These are phyloP conservation scores for Sula dactylatra DNA, from an alignment of 2,113 vertebrate genomes.

Conservation along the genomic window DNA sequence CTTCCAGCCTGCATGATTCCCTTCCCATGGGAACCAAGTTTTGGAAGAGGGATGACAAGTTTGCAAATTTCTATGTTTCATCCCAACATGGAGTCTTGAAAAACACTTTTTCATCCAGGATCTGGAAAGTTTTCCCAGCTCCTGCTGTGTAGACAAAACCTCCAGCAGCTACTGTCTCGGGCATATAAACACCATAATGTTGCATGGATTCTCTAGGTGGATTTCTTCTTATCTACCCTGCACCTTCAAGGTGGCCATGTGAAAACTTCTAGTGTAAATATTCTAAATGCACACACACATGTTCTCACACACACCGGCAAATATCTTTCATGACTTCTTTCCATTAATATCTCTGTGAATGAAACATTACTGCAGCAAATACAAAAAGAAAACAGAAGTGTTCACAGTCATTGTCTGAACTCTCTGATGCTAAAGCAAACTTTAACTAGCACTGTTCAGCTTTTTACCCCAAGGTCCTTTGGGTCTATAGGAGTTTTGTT, in stretches of 20 bases:
- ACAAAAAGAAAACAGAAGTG: neutral
- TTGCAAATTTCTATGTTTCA: neutral
- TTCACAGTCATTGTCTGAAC: neutral
- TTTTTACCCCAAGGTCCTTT: neutral
- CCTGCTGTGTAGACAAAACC: neutral
- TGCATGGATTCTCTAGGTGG: neutral
- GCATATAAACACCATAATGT: accelerated
- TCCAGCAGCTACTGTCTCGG: neutral
- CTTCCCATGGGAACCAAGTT: neutral
- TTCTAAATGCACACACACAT: neutral
- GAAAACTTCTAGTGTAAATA: neutral
- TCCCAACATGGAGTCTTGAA: neutral
- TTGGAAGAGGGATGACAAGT: neutral
- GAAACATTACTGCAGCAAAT: neutral
- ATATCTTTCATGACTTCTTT: neutral
- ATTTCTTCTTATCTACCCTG: neutral
- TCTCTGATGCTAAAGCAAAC: neutral
- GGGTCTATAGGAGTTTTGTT: neutral
- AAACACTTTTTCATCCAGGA: neutral
- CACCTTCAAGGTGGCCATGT: neutral
- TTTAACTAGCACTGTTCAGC: neutral
- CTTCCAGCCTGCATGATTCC: neutral
- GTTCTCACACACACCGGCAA: neutral
- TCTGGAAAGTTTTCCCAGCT: neutral
- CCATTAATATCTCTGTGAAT: neutral